Base-by-base conservation (phyloP, 1,140 invertebrate genomes). In the Chionoecetes opilio region DNA sequence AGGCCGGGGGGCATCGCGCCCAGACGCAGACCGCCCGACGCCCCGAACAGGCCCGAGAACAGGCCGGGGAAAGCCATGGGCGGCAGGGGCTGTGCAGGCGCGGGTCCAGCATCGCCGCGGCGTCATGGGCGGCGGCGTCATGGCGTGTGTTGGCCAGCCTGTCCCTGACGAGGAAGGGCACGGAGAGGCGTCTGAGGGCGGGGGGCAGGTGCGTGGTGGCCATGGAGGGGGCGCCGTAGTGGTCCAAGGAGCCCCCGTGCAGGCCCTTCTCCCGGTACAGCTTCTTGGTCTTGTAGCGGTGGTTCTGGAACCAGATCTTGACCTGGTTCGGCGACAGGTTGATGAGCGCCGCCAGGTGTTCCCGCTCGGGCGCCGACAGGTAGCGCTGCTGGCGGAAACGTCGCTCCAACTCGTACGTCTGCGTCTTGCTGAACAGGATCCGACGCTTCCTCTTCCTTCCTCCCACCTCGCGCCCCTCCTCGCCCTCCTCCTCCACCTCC, bases 331-430 rank as follows among this genome's bases (percentile, higher is more conserved):
- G 94, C 85, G 94, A 99, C 37, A 99, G 97, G 31, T 98, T 98
- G 38, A 99, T 99, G 85, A 99, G 98, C 87, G 98, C 99, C 0
- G 99, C 99, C 91, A 99, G 97, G 96, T 99, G 99, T 97, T 99
- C 99, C 32, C 99, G 97, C 97, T 99, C 99, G 0, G 99, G 99
- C 0, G 99, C 99, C 29, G 99, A 99, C 21, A 99, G 97, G 97
- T 99, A 99, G 91, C 99, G 97, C 97, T 99, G 99, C 97, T 99
- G 99, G 31, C 99, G 98, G 97, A 99, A 99, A 82, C 99, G 97
- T 96, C 99, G 97, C 97, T 95, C 94, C 46, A 95, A 85, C 35
- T 95, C 94, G 53, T 93, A 95, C 0, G 94, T 95, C 53, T 95
- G 94, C 17, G 94, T 53, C 63, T 95, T 95, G 53, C 75, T 95